phyloP scores from a whole-genome alignment of 2,113 vertebrate genomes.

The Paralichthys olivaceus region DNA sequence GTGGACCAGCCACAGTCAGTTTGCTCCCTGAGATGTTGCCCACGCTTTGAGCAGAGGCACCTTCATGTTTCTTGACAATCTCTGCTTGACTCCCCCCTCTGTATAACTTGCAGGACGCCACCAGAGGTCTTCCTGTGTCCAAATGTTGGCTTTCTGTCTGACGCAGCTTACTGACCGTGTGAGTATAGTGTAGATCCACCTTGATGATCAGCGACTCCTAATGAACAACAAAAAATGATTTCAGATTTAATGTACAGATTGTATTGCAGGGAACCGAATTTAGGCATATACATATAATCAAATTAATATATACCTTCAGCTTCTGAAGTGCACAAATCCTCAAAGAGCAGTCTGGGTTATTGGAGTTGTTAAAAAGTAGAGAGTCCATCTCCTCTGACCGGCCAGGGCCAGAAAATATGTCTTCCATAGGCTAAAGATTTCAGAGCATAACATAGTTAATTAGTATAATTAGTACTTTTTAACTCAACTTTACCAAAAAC shows the following conservation, averaged over 20 bases:
- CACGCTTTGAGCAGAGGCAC: slow-evolving; percentile 25
- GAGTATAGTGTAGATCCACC: slow-evolving; percentile 84
- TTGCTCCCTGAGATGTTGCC: slow-evolving; percentile 4
- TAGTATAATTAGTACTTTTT: not conserved
- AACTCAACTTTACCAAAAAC: not conserved
- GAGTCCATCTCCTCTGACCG: slow-evolving; percentile 80
- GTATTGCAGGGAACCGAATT: not conserved
- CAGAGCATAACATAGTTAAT: slow-evolving; percentile 26
- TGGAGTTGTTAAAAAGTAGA: slow-evolving; percentile 70
- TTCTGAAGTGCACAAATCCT: slow-evolving; percentile 86
- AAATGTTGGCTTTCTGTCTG: slow-evolving; percentile 77
- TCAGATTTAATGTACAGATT: slow-evolving; percentile 2
- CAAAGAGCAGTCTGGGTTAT: slow-evolving; percentile 79
- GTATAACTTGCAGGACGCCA: slow-evolving; percentile 79
- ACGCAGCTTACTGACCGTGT: slow-evolving; percentile 70
- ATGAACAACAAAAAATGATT: not conserved
- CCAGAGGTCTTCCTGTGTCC: slow-evolving; percentile 81
- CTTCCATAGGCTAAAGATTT: slow-evolving; percentile 68
- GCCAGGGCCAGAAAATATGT: slow-evolving; percentile 69
- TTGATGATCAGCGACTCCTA: slow-evolving; percentile 83
- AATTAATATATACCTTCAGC: slow-evolving; percentile 76
- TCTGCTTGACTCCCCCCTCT: slow-evolving; percentile 39
- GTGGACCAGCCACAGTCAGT: slow-evolving; percentile 4
- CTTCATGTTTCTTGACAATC: slow-evolving; percentile 2
- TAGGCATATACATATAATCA: not conserved